Conservation (phyloP, 2,888 invertebrate genomes). For the Perizoma flavofasciatum region DNA sequence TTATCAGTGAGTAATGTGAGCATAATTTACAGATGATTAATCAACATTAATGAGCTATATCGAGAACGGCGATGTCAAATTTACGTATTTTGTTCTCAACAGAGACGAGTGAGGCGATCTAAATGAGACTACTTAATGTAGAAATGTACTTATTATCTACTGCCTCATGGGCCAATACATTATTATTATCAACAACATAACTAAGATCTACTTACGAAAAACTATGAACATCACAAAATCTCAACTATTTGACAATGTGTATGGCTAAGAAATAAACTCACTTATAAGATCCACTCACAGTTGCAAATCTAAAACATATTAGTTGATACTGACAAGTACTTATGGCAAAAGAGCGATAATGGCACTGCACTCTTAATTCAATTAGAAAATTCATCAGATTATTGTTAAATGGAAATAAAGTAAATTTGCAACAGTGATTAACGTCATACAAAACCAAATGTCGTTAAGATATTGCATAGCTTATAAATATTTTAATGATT, state of each 20-base stretch:
- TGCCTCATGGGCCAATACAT: conserved; percentile 60
- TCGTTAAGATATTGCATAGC: conserved; percentile 43
- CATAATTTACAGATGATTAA: conserved; percentile 32
- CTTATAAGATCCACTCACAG: conserved; percentile 37
- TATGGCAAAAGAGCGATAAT: conserved; percentile 46
- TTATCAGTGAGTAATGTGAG: conserved; percentile 1
- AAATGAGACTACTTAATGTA: conserved; percentile 73
- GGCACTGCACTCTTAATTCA: conserved; percentile 49
- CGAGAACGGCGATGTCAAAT: conserved; percentile 43
- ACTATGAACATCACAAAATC: conserved; percentile 76
- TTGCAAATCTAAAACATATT: conserved; percentile 52
- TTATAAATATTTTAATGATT: conserved; percentile 50
- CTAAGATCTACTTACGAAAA: conserved; percentile 71
- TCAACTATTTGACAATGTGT: conserved; percentile 46
- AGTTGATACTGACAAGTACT: conserved; percentile 30
- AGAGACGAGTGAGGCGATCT: conserved; percentile 69
- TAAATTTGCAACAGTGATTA: conserved; percentile 53
- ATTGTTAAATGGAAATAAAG: conserved; percentile 50
- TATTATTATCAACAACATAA: conserved; percentile 75
- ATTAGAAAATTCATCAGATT: conserved; percentile 38
- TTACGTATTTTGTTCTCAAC: conserved; percentile 53
- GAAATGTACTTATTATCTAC: conserved; percentile 71
- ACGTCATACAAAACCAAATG: conserved; percentile 29
- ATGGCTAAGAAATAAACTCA: conserved; percentile 59
- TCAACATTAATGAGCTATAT: conserved; percentile 34